These are phyloP conservation scores for Lepidothrix coronata DNA, from an alignment of 2,113 vertebrate species.

Conservation along the genomic window DNA sequence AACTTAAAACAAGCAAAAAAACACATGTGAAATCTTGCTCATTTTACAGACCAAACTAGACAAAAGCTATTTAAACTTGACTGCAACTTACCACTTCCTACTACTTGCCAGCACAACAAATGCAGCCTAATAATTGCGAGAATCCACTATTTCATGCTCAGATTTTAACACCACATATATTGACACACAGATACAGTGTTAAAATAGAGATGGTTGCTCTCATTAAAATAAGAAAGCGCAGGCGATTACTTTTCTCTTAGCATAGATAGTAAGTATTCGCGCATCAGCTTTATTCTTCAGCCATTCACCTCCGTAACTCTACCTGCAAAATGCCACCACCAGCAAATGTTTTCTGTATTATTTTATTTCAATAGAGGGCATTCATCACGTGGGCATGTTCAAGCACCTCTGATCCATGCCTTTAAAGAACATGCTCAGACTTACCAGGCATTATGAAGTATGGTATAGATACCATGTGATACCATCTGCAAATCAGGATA, in stretches of 20 bases:
- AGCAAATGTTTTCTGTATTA: neutral
- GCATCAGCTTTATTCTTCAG: neutral
- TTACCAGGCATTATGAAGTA: neutral
- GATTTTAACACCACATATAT: neutral
- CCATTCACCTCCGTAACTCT: neutral
- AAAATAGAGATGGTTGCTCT: fast-evolving
- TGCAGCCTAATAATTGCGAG: neutral
- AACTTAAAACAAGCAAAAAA: neutral
- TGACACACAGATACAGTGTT: neutral
- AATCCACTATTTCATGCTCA: neutral
- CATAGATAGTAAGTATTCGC: neutral
- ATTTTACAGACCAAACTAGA: neutral
- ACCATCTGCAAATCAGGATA: neutral
- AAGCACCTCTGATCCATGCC: neutral
- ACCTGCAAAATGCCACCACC: neutral
- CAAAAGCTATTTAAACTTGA: neutral
- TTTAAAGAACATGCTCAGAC: neutral
- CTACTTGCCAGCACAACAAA: neutral
- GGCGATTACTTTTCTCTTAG: fast-evolving
- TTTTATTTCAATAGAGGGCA: neutral
- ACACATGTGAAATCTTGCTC: neutral
- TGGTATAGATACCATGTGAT: neutral
- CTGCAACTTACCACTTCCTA: neutral
- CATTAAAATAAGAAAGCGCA: neutral
- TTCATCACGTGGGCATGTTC: neutral